A percentile compares a stretch with the other conserved stretches of the same genome.
Conservation (phyloP, 2,888 invertebrate species). For the Bembecia ichneumoniformis region DNA sequence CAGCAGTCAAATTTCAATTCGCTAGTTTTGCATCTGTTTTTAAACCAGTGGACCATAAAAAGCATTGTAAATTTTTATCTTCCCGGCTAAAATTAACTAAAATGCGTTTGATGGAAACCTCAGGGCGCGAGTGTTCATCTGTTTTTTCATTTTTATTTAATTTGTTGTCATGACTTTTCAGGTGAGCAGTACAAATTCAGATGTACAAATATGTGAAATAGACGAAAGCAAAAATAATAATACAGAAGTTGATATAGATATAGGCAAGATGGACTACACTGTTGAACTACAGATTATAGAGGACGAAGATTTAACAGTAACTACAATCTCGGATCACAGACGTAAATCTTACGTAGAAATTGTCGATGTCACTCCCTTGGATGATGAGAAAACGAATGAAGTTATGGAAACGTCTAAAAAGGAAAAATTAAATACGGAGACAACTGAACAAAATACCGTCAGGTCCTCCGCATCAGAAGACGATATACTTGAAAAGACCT, state of each 20-base stretch:
- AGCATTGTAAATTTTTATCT: too few species aligned
- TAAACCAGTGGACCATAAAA: too few species aligned
- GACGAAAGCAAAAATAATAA: constrained; percentile 20
- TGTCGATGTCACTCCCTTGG: constrained; percentile 3
- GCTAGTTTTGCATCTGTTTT: too few species aligned
- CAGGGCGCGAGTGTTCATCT: neutral
- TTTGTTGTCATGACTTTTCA: constrained; percentile 20
- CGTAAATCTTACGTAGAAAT: constrained; percentile 8
- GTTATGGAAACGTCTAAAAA: constrained; percentile 9
- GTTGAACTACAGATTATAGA: constrained; percentile 65
- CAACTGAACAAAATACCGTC: constrained; percentile 2
- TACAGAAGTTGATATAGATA: constrained; percentile 35
- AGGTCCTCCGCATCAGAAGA: constrained; percentile 34
- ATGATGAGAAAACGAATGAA: constrained; percentile 7
- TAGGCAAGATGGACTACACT: constrained; percentile 48
- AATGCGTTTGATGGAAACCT: too few species aligned
- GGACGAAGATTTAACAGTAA: constrained; percentile 40
- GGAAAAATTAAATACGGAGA: constrained; percentile 6
- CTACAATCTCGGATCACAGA: constrained; percentile 6
- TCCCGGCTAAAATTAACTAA: too few species aligned
- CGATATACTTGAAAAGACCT: constrained; percentile 35
- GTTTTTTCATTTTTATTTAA: neutral
- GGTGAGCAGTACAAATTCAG: constrained; percentile 38
- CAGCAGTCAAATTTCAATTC: too few species aligned
- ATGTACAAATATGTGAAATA: constrained; percentile 33